phyloP scores from a whole-genome alignment of 2,888 invertebrate species.

The Dusona sp. region DNA sequence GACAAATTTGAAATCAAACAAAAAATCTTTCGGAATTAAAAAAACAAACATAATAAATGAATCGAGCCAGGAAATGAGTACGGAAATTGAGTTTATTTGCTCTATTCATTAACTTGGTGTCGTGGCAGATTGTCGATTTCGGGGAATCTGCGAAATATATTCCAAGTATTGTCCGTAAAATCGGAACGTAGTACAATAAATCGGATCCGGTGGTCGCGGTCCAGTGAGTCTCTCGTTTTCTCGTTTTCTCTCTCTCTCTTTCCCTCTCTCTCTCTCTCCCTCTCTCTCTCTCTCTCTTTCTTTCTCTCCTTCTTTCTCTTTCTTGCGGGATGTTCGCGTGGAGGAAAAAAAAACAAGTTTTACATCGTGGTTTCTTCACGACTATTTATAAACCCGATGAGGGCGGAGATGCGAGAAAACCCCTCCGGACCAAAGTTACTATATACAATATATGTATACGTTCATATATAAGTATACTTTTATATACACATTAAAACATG shows the following conservation, averaged over 20 bases:
- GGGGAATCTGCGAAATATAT: background rate
- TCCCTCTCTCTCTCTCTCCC: conserved; percentile 3
- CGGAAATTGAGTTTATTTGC: background rate
- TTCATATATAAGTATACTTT: background rate
- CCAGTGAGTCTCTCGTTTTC: conserved; percentile 45
- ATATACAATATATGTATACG: conserved; percentile 29
- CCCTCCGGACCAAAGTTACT: conserved; percentile 57
- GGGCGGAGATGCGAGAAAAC: conserved; percentile 68
- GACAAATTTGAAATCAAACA: background rate
- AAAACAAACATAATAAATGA: background rate
- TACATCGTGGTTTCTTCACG: conserved; percentile 65
- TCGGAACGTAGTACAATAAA: conserved; percentile 51
- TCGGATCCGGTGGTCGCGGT: conserved; percentile 55
- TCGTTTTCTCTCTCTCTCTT: background rate
- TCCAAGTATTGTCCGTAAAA: conserved; percentile 22
- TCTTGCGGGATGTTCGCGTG: too few species aligned
- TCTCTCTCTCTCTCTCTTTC: conserved; percentile 1
- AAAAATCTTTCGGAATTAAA: background rate
- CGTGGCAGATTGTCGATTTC: background rate
- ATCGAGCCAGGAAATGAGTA: background rate
- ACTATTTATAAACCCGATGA: conserved; percentile 68
- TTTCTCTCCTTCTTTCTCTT: background rate
- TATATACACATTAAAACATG: conserved; percentile 26
- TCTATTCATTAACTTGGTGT: background rate
- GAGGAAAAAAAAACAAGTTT: conserved; percentile 48